Evolutionary conservation across 2,797 vertebrate species (phyloP), one percentile per base, ranked within the genome.

Genomic region (Sebastes iracundus): DNA sequence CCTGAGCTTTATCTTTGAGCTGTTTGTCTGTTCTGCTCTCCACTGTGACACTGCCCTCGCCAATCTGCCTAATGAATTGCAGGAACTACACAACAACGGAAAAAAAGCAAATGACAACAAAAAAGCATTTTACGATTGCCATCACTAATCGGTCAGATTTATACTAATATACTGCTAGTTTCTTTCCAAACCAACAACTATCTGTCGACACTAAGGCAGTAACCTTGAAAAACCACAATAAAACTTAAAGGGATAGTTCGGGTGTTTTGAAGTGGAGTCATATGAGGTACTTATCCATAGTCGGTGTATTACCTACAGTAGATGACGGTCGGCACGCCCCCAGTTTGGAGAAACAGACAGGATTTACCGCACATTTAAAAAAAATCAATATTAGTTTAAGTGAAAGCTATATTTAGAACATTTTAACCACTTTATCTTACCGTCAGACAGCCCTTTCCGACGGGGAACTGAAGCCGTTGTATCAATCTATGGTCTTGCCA

Each of bases 41-140:
- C 96, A 99, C 97, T 96, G 97, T 97, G 95, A 99, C 97, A 97
- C 96, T 98, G 93, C 99, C 98, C 96, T 99, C 98, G 95, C 99
- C 98, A 97, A 99, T 98, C 96, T 99, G 98, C 96, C 96, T 98
- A 96, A 99, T 96, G 97, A 99, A 99, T 93, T 96, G 97, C 97
- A 99, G 96, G 97, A 99, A 99, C 98, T 99, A 98, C 93, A 96
- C 94, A 95, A 94, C 90, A 92, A 93, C 68, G 86, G 76, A 88
- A 86, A 85, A 85, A 81, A 89, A 82, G 4, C 5, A 46, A 28
- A 92, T 79, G 75, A 93, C 74, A 90, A 85, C 79, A 94, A 85
- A 80, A 87, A 91, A 68, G 82, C 72, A 84, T 89, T 94, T 72
- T 87, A 94, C 91, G 76, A 87, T 91, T 84, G 90, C 84, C 56